Base-by-base conservation (phyloP, 2,113 vertebrate species). In the Stictonetta naevosa region DNA sequence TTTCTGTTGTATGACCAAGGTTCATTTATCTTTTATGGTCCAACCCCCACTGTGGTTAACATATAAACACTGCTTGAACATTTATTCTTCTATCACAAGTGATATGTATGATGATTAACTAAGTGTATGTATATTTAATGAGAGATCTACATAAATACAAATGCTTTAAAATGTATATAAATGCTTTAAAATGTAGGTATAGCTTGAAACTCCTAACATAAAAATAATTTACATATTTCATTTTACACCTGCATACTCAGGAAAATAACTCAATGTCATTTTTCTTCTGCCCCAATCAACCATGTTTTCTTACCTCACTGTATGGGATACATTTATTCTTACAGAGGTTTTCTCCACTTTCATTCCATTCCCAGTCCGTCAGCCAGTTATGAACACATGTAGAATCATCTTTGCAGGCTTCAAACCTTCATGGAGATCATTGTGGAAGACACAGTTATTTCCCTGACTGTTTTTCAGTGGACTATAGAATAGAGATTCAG, bases 341-440 rank as follows among this genome's bases (percentile, higher is more conserved):
- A 86, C 98, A 98, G 46, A 22, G 89, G 88, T 98, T 98, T 78
- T 91, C 83, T 94, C 96, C 95, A 48, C 63, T 92, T 72, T 92
- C 50, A 86, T 98, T 96, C 91, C 91, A 72, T 58, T 93, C 79
- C 97, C 97, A 98, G 92, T 98, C 98, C 0, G 46, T 95, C 77
- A 98, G 58, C 97, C 97, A 98, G 94, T 98, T 98, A 64, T 0
- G 85, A 50, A 86, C 93, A 93, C 98, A 98, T 44, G 17, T 92
- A 83, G 88, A 87, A 77, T 98, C 98, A 63, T 95, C 92, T 74
- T 88, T 97, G 93, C 98, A 98, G 64, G 98, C 98, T 86, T 98
- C 95, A 42, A 97, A 98, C 98, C 98, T 98, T 93, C 67, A 82
- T 59, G 46, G 75, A 86, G 48, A 74, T 88, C 8, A 80, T 56